Percentiles rank a stretch among this genome's conserved stretches.
Evolutionary conservation across 2,797 vertebrate species (phyloP).

Genomic region (Aldrovandia affinis): DNA sequence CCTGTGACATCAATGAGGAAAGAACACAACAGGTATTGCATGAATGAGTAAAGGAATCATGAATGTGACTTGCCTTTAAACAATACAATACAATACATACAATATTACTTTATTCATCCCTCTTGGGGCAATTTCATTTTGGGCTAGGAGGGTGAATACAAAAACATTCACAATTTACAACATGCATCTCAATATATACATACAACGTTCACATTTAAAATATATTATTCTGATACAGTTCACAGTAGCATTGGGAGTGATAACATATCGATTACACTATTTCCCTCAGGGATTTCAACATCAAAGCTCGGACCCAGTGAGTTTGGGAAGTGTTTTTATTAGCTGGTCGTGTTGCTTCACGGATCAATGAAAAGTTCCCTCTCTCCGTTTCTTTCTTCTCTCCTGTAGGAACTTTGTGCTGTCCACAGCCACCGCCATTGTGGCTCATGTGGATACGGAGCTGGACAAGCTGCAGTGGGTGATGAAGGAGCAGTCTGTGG

Average conservation of each 20-base stretch:
- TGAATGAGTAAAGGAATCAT: neutral
- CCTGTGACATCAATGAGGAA: no score
- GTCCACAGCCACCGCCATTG: conserved; percentile 73
- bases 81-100: no score
- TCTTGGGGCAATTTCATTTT: no score
- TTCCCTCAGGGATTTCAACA: neutral
- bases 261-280: neutral
- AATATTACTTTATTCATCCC: no score
- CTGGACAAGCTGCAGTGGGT: conserved; percentile 66
- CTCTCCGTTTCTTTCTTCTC: conserved; percentile 38
- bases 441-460: conserved; percentile 76
- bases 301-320: neutral
- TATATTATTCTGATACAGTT: no score
- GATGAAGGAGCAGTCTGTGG: conserved; percentile 71
- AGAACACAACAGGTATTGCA: no score
- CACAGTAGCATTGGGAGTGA: no score
- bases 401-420: conserved; percentile 85
- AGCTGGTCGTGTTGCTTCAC: no score
- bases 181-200: no score
- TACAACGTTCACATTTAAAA: no score
- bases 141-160: no score
- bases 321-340: neutral
- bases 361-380: neutral
- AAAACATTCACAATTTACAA: no score
- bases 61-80: neutral